These are phyloP conservation scores for Ectemnius continuus DNA, from an alignment of 2,888 invertebrate genomes.

Conservation along the genomic window DNA sequence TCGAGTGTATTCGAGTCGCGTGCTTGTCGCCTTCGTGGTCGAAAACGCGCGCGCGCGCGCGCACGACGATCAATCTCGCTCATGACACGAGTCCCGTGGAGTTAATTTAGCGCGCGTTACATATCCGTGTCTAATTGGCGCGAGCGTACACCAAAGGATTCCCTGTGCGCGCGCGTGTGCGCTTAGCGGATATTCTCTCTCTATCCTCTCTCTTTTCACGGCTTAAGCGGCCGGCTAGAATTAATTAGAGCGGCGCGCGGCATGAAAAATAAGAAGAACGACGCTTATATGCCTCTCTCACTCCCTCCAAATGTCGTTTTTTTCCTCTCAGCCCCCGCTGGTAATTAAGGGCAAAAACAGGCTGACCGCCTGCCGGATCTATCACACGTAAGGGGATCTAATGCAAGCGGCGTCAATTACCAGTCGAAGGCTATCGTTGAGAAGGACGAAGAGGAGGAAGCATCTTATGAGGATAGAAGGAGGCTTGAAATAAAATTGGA, in stretches of 20 bases:
- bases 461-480: neutral
- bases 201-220: constrained; percentile 44
- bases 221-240: constrained; percentile 49
- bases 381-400: constrained; percentile 55
- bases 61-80: constrained; percentile 59
- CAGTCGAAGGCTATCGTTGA: constrained; percentile 12
- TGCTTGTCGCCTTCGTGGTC: constrained; percentile 7
- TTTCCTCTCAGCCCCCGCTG: constrained; percentile 24
- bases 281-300: neutral
- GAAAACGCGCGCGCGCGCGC: constrained; percentile 13
- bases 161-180: neutral
- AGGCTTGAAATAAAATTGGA: constrained; percentile 28
- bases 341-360: constrained; percentile 47
- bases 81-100: constrained; percentile 56
- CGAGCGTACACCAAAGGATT: constrained; percentile 30
- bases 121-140: constrained; percentile 63
- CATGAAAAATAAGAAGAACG: constrained; percentile 47
- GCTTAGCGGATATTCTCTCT: too few species aligned
- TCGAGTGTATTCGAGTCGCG: too few species aligned
- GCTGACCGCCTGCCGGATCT: constrained; percentile 24
- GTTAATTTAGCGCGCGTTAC: constrained; percentile 61
- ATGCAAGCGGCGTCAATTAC: constrained; percentile 54
- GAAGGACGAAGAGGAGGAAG: too few species aligned
- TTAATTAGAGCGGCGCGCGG: constrained; percentile 52
- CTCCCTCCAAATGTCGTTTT: constrained; percentile 14